A percentile compares a stretch with the other conserved stretches of the same genome.
phyloP scores from a whole-genome alignment of 2,797 vertebrate genomes.

The Onychomys leucogaster region DNA sequence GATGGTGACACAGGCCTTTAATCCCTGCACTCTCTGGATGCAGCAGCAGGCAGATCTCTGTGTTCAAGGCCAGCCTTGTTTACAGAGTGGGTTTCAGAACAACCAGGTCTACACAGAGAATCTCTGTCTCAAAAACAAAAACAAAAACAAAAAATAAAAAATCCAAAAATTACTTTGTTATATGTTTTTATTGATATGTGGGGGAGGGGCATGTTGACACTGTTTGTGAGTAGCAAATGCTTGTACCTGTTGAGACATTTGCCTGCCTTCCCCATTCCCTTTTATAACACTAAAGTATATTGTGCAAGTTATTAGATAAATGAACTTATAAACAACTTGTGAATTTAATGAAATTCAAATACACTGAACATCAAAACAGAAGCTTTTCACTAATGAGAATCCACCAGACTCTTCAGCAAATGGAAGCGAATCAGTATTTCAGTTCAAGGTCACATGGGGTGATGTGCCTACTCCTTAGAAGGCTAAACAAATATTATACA shows the following conservation, averaged over 20 bases:
- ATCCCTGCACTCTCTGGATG: neutral
- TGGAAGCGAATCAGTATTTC: conserved; percentile 19
- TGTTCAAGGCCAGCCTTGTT: neutral
- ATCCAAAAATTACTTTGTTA: neutral
- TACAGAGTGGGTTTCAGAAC: neutral
- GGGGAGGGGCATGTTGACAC: neutral
- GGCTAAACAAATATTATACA: neutral
- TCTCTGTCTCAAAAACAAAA: neutral
- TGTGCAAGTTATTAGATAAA: neutral
- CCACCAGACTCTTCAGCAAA: neutral
- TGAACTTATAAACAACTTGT: neutral
- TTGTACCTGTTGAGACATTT: neutral
- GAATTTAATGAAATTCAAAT: conserved; percentile 42
- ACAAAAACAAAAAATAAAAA: neutral
- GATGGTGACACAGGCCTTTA: neutral
- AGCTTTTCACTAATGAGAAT: neutral
- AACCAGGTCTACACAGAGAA: neutral
- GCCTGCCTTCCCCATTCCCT: neutral
- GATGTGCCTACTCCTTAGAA: neutral
- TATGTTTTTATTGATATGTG: neutral
- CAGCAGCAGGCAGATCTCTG: neutral
- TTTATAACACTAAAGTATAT: neutral
- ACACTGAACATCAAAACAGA: conserved; percentile 29
- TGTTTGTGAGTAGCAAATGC: neutral
- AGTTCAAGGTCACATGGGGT: neutral